phyloP scores from a whole-genome alignment of 2,113 vertebrate species.

The Protobothrops mucrosquamatus region DNA sequence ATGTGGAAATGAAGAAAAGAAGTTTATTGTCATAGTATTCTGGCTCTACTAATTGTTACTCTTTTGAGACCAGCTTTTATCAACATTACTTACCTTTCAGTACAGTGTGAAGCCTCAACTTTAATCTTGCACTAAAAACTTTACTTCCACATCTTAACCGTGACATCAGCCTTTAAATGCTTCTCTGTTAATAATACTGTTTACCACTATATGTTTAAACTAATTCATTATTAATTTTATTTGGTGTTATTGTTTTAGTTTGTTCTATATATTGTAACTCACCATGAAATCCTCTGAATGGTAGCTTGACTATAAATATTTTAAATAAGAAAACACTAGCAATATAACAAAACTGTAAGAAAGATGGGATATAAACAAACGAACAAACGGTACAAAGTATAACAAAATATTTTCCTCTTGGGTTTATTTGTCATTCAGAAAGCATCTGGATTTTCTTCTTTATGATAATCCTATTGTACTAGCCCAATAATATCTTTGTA shows the following conservation, averaged over 20 bases:
- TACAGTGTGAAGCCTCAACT: background rate
- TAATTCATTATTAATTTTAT: background rate
- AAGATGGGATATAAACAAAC: background rate
- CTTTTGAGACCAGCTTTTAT: background rate
- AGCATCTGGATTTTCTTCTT: background rate
- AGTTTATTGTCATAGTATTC: background rate
- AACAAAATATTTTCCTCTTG: background rate
- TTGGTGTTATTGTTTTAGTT: background rate
- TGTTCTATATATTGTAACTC: background rate
- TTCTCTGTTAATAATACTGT: background rate
- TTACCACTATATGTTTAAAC: background rate
- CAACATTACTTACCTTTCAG: background rate
- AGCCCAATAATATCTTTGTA: background rate
- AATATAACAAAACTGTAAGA: background rate
- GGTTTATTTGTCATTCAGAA: background rate
- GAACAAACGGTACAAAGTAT: background rate
- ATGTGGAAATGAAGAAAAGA: background rate
- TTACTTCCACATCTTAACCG: background rate
- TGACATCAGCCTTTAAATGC: background rate
- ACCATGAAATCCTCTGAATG: background rate
- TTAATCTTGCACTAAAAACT: background rate
- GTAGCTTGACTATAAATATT: background rate
- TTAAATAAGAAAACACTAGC: background rate
- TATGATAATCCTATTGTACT: background rate
- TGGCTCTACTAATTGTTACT: background rate